Conservation (phyloP, 2,888 invertebrate species). For the Heterodera filipjevi region DNA sequence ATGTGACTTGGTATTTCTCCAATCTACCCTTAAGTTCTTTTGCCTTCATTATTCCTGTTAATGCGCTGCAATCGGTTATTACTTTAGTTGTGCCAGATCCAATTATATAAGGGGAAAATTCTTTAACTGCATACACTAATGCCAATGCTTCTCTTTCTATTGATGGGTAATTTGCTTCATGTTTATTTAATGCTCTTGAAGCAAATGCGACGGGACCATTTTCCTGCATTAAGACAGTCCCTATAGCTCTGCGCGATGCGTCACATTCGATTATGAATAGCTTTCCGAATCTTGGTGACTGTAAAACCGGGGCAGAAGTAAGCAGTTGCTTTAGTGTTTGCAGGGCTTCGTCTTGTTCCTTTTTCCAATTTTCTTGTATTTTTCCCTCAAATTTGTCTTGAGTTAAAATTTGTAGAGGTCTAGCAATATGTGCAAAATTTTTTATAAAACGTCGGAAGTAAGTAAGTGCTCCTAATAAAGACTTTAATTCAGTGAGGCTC, state of each 20-base stretch:
- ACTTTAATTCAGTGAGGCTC: conserved; percentile 23
- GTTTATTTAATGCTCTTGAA: conserved; percentile 31
- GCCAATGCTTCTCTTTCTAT: conserved; percentile 38
- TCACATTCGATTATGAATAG: conserved; percentile 37
- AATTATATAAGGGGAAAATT: conserved; percentile 35
- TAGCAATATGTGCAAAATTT: conserved; percentile 32
- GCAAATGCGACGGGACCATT: conserved; percentile 28
- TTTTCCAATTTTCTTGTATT: background rate
- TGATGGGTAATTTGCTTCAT: conserved; percentile 32
- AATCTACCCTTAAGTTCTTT: too few species aligned
- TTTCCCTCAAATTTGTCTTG: background rate
- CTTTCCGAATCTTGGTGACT: conserved; percentile 23
- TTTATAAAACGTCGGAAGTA: conserved; percentile 48
- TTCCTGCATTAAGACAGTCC: conserved; percentile 31
- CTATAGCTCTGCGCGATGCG: conserved; percentile 32
- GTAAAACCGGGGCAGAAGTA: conserved; percentile 26
- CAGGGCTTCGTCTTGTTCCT: conserved; percentile 15
- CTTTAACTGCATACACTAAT: conserved; percentile 36
- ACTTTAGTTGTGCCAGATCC: conserved; percentile 30
- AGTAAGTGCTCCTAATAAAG: conserved; percentile 41
- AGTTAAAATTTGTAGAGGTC: background rate
- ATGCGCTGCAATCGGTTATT: too few species aligned
- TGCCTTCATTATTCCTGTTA: too few species aligned
- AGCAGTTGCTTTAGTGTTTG: conserved; percentile 19
- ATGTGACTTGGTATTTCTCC: too few species aligned